Conservation (phyloP, 2,797 vertebrate species). For the Pangasius larnaudii region DNA sequence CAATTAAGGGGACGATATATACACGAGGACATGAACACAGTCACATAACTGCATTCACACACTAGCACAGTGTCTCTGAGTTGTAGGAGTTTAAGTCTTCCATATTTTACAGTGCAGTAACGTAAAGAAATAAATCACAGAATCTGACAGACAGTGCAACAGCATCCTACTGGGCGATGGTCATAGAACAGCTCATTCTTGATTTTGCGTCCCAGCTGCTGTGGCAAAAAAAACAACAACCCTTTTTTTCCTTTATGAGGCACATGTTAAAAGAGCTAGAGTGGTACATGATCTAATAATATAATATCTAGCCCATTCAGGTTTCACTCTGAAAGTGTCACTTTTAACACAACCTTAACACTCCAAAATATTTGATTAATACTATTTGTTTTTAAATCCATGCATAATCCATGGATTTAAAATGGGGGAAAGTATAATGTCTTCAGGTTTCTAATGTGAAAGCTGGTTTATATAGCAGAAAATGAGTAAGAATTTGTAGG, state of each 20-base stretch:
- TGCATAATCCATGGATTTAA: background rate
- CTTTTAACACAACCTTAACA: background rate
- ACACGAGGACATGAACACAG: background rate
- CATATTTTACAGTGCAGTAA: background rate
- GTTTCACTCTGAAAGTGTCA: background rate
- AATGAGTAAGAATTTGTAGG: background rate
- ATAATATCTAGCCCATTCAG: background rate
- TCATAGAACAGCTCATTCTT: background rate
- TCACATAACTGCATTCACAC: background rate
- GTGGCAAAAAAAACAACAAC: background rate
- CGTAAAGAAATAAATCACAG: background rate
- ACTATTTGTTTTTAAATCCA: background rate
- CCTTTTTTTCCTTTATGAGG: background rate
- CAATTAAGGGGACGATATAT: background rate
- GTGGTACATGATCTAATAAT: background rate
- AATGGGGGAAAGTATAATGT: background rate
- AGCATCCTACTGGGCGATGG: background rate
- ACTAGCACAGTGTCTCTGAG: background rate
- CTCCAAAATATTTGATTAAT: background rate
- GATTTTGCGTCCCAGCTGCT: conserved; percentile 9
- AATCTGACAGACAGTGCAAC: background rate
- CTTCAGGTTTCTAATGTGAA: background rate
- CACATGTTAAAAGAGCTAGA: background rate
- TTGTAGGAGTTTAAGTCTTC: background rate
- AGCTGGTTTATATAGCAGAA: background rate